A percentile compares a stretch with the other conserved stretches of the same genome.
Evolutionary conservation across 2,113 vertebrate species (phyloP).

Genomic region (Jacana jacana): DNA sequence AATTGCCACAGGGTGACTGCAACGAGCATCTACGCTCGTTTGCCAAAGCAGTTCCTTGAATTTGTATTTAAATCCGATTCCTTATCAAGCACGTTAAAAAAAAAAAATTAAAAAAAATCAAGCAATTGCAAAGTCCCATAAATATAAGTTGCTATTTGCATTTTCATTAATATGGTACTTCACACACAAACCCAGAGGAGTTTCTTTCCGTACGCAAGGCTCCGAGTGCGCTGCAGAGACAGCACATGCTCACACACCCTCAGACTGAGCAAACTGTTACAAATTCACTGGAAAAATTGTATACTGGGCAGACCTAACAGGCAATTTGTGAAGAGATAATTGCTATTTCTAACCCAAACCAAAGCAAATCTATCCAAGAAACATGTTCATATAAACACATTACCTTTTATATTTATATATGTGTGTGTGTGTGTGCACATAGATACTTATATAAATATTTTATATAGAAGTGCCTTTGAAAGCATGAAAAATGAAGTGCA

Average conservation of each 20-base stretch:
- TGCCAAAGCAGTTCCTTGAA: background rate
- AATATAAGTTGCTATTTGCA: background rate
- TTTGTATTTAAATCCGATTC: background rate
- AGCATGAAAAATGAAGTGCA: background rate
- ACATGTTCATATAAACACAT: background rate
- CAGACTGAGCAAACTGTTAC: slow-evolving; percentile 13
- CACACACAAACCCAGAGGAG: background rate
- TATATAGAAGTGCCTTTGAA: background rate
- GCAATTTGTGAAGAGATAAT: slow-evolving; percentile 33
- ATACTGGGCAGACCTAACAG: slow-evolving; percentile 14
- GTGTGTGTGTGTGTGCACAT: background rate
- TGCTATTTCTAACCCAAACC: slow-evolving; percentile 33
- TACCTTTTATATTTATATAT: background rate
- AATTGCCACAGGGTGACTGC: background rate
- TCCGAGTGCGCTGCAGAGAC: background rate
- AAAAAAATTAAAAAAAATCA: background rate
- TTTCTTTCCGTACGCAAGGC: background rate
- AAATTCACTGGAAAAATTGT: background rate
- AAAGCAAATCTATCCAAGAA: slow-evolving; percentile 20
- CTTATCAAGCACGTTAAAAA: background rate
- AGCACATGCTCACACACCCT: background rate
- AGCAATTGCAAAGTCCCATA: background rate
- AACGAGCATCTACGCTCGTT: background rate
- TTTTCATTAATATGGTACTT: background rate
- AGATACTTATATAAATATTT: background rate